Conservation (phyloP, 2,888 invertebrate species). For the Pyrrhosoma nymphula region DNA sequence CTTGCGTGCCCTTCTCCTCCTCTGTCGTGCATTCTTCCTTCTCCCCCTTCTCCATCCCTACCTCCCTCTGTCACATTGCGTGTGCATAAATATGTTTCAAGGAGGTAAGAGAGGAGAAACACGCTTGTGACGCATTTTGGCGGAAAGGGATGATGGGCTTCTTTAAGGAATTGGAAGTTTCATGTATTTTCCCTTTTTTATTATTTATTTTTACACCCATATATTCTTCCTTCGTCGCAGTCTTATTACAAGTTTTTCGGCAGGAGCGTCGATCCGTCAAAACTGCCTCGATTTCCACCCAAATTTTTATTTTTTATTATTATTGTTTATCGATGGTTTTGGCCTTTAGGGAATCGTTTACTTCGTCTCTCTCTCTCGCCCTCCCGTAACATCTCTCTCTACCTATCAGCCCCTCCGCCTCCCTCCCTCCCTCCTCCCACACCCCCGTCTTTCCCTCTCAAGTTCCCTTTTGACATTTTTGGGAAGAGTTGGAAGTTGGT, state of each 20-base stretch:
- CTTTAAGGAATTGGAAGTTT: conserved; percentile 55
- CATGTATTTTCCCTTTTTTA: not conserved
- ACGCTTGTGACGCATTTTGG: conserved; percentile 3
- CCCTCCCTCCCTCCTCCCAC: not conserved
- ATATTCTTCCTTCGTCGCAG: not conserved
- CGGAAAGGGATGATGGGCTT: not conserved
- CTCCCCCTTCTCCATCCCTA: not conserved
- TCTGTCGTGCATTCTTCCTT: not conserved
- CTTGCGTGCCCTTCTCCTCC: not conserved
- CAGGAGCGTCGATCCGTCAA: conserved; percentile 51
- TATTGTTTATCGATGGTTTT: conserved; percentile 44
- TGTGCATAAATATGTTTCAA: conserved; percentile 9
- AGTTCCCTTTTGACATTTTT: conserved; percentile 27
- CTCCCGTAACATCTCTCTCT: not conserved
- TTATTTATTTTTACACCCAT: not conserved
- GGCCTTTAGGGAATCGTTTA: conserved; percentile 50
- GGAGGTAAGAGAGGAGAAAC: not conserved
- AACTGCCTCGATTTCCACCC: conserved; percentile 21
- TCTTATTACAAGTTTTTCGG: conserved; percentile 2
- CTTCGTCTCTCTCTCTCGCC: too few relatives aligned
- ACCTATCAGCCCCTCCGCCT: not conserved
- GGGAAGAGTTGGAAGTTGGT: not conserved
- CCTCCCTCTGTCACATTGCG: conserved; percentile 1
- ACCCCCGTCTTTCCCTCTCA: not conserved
- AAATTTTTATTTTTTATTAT: conserved; percentile 31